phyloP scores from a whole-genome alignment of 2,797 vertebrate species.

The Gambusia yucatana region DNA sequence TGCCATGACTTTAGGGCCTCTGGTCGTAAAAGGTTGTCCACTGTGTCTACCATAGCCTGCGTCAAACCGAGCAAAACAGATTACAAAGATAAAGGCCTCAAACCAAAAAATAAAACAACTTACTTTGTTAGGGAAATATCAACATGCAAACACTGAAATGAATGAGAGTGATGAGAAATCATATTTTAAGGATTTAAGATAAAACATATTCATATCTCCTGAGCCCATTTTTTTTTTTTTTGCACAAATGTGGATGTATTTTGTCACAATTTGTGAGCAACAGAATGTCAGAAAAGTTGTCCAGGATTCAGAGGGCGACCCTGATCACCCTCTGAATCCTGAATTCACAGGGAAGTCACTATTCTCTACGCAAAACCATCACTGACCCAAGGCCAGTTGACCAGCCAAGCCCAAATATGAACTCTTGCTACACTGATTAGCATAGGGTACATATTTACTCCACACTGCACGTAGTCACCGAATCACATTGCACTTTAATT shows the following conservation, averaged over 20 bases:
- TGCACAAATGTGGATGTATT: neutral
- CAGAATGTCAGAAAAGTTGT: no score
- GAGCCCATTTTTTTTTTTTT: no score
- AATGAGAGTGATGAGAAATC: slow-evolving; percentile 21
- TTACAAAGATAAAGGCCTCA: slow-evolving; percentile 9
- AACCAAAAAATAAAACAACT: neutral
- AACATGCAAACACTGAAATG: slow-evolving; percentile 56
- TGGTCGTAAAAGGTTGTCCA: slow-evolving; percentile 95
- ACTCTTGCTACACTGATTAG: no score
- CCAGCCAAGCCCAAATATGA: no score
- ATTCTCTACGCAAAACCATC: no score
- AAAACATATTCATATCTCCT: neutral
- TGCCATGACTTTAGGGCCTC: slow-evolving; percentile 97
- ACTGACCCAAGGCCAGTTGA: no score
- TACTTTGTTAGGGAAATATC: slow-evolving; percentile 1
- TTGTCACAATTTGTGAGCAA: neutral
- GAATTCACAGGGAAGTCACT: no score
- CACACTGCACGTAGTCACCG: no score
- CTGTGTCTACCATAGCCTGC: slow-evolving; percentile 98
- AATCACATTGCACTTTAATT: no score
- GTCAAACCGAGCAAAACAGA: slow-evolving; percentile 41
- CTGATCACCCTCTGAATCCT: no score
- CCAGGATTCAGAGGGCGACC: no score
- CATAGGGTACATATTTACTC: no score
- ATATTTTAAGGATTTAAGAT: slow-evolving; percentile 23